phyloP scores from a whole-genome alignment of 2,888 invertebrate genomes.

The Tachina fera region DNA sequence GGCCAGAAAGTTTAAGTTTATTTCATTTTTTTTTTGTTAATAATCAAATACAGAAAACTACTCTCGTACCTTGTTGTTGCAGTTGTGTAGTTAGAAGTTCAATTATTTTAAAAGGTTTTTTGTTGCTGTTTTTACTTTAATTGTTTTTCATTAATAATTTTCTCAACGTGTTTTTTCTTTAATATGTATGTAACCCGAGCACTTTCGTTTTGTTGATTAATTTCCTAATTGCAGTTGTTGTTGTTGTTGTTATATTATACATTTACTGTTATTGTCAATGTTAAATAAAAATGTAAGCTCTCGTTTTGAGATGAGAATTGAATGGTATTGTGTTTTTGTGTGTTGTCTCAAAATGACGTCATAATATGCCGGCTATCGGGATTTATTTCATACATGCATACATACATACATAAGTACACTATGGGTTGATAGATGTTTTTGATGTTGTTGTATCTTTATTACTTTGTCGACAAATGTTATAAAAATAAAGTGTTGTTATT shows the following conservation, averaged over 20 bases:
- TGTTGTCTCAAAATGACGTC: conserved; percentile 69
- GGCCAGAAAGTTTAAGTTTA: not conserved
- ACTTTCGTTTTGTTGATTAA: conserved; percentile 6
- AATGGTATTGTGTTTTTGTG: conserved; percentile 8
- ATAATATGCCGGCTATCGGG: conserved; percentile 72
- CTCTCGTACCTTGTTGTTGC: conserved; percentile 21
- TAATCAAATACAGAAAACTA: conserved; percentile 11
- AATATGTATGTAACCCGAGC: conserved; percentile 4
- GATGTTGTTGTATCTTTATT: conserved; percentile 42
- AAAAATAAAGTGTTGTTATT: conserved; percentile 25
- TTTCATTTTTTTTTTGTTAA: conserved; percentile 3
- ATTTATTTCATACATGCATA: not conserved
- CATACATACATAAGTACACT: too few species aligned
- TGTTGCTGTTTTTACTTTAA: not conserved
- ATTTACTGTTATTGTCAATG: conserved; percentile 12
- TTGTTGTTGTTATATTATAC: conserved; percentile 9
- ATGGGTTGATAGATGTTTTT: not conserved
- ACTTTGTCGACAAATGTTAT: conserved; percentile 44
- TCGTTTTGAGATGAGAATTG: conserved; percentile 29
- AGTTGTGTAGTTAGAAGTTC: not conserved
- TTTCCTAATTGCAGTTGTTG: not conserved
- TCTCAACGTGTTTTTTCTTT: not conserved
- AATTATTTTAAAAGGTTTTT: conserved; percentile 12
- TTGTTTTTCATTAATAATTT: conserved; percentile 4
- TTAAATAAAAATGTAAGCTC: conserved; percentile 10